These are phyloP conservation scores for Torymus tubicola DNA, from an alignment of 2,888 invertebrate species.

Conservation along the genomic window DNA sequence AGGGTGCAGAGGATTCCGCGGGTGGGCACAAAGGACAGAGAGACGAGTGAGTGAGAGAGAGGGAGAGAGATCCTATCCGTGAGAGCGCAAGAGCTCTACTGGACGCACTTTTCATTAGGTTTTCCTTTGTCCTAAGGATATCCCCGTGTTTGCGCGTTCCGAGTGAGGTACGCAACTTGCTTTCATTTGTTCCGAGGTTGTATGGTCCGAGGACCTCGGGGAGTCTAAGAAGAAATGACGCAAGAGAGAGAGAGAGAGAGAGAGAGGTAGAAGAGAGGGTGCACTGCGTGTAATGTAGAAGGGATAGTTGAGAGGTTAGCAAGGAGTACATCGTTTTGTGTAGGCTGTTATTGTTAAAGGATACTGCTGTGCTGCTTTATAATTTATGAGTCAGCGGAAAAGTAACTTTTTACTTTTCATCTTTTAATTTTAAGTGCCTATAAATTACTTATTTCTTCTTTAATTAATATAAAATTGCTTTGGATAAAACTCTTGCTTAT, in stretches of 20 bases:
- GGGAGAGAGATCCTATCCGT: constrained; percentile 14
- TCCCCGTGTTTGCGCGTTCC: constrained; percentile 37
- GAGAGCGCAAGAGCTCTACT: neutral
- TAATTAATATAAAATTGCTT: too few species aligned
- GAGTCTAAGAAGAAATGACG: neutral
- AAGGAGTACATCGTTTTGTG: too few species aligned
- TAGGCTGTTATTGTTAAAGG: too few species aligned
- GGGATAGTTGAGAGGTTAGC: too few species aligned
- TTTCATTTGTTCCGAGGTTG: neutral
- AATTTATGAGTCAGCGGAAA: too few species aligned
- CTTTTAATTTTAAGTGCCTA: too few species aligned
- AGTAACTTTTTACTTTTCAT: too few species aligned
- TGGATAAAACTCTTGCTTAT: too few species aligned
- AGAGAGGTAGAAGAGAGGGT: constrained; percentile 2
- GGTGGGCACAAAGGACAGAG: constrained; percentile 58
- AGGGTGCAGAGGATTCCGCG: constrained; percentile 59
- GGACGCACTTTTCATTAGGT: constrained; percentile 70
- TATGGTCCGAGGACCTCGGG: neutral
- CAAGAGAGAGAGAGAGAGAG: constrained; percentile 10
- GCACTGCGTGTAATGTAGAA: too few species aligned
- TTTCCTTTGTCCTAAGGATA: constrained; percentile 66
- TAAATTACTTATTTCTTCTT: too few species aligned
- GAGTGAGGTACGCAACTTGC: neutral
- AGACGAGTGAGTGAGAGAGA: constrained; percentile 59
- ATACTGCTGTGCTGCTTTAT: too few species aligned